These are phyloP conservation scores for Dilophus febrilis DNA, from an alignment of 2,888 invertebrate genomes.

Conservation along the genomic window DNA sequence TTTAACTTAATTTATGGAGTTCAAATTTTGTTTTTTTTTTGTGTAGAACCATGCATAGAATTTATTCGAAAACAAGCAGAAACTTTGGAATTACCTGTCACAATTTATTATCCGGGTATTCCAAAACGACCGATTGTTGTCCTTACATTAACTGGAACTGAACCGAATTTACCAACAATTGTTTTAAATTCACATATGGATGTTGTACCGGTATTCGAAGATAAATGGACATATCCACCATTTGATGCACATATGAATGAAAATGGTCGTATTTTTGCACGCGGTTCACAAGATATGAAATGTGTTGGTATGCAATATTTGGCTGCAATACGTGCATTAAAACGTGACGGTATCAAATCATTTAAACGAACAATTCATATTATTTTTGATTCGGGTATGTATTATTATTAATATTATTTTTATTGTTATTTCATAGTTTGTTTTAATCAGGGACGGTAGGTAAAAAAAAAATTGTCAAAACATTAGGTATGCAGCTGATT, in stretches of 20 bases:
- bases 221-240: constrained; percentile 77
- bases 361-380: constrained; percentile 40
- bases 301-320: constrained; percentile 60
- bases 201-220: constrained; percentile 86
- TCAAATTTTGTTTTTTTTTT: neutral
- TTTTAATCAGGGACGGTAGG: neutral
- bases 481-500: too few species aligned
- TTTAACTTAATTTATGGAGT: too few species aligned
- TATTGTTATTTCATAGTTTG: constrained; percentile 30
- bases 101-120: constrained; percentile 29
- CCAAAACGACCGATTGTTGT: constrained; percentile 63
- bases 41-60: constrained; percentile 5
- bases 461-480: too few species aligned
- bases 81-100: constrained; percentile 31
- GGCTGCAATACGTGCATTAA: constrained; percentile 42
- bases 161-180: constrained; percentile 51
- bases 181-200: constrained; percentile 91
- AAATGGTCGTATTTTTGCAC: constrained; percentile 71
- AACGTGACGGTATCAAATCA: constrained; percentile 10
- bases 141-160: constrained; percentile 64
- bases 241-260: constrained; percentile 74
- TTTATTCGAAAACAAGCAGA: constrained; percentile 35
- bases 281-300: constrained; percentile 82
- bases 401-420: too few species aligned
- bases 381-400: constrained; percentile 26